Evolutionary conservation across 2,113 vertebrate species (phyloP).

Genomic region (Megaleporinus macrocephalus): DNA sequence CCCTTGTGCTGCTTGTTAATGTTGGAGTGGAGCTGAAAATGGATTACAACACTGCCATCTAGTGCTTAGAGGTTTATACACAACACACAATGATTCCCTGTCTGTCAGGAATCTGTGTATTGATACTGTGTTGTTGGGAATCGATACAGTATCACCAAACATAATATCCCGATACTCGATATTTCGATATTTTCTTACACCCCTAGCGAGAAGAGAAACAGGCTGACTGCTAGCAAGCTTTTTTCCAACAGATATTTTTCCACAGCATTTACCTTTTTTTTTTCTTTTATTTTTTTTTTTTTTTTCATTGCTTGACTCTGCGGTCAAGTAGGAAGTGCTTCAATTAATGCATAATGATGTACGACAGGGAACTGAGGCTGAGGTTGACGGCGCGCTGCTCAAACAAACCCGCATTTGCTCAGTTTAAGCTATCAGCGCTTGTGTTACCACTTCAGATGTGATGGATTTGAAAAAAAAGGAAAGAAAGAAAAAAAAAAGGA

Average conservation of each 20-base stretch:
- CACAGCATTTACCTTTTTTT: neutral
- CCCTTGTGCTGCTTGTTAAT: no score
- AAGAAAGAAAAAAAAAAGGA: neutral
- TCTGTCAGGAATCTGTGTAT: no score
- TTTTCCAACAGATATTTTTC: neutral
- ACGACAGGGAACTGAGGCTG: neutral
- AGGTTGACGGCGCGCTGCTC: neutral
- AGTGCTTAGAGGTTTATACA: no score
- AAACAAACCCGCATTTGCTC: conserved; percentile 39
- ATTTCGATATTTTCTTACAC: no score
- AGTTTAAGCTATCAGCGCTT: conserved; percentile 38
- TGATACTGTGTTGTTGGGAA: no score
- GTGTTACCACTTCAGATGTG: conserved; percentile 34
- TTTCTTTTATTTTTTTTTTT: neutral
- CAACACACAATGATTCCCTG: no score
- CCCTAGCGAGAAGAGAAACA: neutral
- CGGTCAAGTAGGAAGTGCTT: conserved; percentile 28
- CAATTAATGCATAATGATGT: neutral
- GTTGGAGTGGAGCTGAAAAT: no score
- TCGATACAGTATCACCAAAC: no score
- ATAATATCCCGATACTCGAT: no score
- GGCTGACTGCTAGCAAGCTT: neutral
- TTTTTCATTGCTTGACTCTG: neutral
- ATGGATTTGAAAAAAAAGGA: neutral
- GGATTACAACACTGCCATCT: no score